Evolutionary conservation across 2,113 vertebrate species (phyloP), one percentile per base, ranked within the genome.

Genomic region (Phrynocephalus versicolor): DNA sequence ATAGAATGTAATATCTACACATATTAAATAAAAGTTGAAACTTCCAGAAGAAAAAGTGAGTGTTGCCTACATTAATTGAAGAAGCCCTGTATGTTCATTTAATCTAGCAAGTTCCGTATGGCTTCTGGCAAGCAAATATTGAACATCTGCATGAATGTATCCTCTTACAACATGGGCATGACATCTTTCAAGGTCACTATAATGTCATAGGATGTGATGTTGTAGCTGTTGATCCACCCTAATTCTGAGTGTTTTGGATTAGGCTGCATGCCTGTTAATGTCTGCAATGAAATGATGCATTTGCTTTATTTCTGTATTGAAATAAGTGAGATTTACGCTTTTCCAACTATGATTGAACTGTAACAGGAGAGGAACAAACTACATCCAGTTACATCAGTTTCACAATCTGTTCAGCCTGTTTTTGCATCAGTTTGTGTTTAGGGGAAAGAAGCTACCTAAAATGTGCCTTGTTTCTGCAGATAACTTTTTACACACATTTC

Each of bases 1-100:
- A 25, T 87, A 80, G 70, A 69, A 45, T 88, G 25, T 83, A 82
- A 83, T 39, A n/a, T 87, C n/a, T 60, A 70, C 15, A 2, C 57
- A 81, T 33, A 13, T 73, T 70, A 79, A 27, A 79, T 0, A 6
- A 77, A 67, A 18, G 30, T 71, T 41, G 25, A 87, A 33, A 77
- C 15, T 74, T 69, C 64, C 45, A 72, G 23, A 79, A n/a, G 70
- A 45, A 35, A 41, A 21, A 21, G n/a, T 33, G 55, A 82, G 16
- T 16, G 89, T 0, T 0, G 0, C 13, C 62, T 60, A 67, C 79
- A 80, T 45, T 67, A 41, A 80, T n/a, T 80, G 62, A 80, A 67
- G 39, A 45, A 45, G 60, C 12, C 23, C 30, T 60, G 37, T 10
- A 23, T 57, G 2, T 1, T 1, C 1, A 16, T 81, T 57, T 83